phyloP scores from a whole-genome alignment of 1,140 invertebrate species.

The Drosophila busckii region DNA sequence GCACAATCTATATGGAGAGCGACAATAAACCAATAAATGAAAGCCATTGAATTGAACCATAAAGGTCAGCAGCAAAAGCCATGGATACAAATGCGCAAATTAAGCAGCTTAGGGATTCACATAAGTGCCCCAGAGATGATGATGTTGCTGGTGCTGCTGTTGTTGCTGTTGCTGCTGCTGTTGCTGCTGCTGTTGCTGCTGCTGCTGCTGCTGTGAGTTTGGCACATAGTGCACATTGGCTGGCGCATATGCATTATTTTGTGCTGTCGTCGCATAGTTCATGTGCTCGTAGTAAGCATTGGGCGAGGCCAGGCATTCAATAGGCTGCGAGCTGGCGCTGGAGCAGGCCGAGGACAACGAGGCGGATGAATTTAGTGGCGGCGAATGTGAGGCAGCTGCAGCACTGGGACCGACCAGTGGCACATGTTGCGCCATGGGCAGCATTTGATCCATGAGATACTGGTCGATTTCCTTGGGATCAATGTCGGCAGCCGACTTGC shows the following conservation, averaged over 20 bases:
- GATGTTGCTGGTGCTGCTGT: conserved; percentile 55
- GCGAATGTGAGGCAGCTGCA: conserved; percentile 31
- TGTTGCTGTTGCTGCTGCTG: conserved; percentile 45
- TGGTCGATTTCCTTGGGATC: conserved; percentile 79
- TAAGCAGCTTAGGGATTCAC: conserved; percentile 75
- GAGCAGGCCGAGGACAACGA: conserved; percentile 64
- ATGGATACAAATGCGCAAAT: conserved; percentile 53
- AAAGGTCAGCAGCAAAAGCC: conserved; percentile 29
- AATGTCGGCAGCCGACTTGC: conserved; percentile 57
- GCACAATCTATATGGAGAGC: no score
- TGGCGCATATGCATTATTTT: conserved; percentile 25
- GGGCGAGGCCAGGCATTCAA: conserved; percentile 45
- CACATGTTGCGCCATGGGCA: conserved; percentile 56
- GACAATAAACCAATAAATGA: conserved; percentile 72
- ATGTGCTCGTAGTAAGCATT: conserved; percentile 54
- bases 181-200: conserved; percentile 21
- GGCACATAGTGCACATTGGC: conserved; percentile 19
- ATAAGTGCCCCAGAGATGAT: conserved; percentile 73
- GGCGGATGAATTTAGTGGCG: conserved; percentile 60
- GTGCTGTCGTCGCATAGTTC: conserved; percentile 28
- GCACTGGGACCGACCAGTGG: neutral
- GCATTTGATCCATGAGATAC: conserved; percentile 78
- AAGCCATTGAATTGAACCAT: conserved; percentile 46
- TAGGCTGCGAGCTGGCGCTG: conserved; percentile 59
- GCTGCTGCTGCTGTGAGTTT: conserved; percentile 19